Percentiles rank a stretch among this genome's conserved stretches.
These are phyloP conservation scores for Hirtodrosophila histrioides DNA, from an alignment of 2,888 invertebrate species.

Conservation along the genomic window DNA sequence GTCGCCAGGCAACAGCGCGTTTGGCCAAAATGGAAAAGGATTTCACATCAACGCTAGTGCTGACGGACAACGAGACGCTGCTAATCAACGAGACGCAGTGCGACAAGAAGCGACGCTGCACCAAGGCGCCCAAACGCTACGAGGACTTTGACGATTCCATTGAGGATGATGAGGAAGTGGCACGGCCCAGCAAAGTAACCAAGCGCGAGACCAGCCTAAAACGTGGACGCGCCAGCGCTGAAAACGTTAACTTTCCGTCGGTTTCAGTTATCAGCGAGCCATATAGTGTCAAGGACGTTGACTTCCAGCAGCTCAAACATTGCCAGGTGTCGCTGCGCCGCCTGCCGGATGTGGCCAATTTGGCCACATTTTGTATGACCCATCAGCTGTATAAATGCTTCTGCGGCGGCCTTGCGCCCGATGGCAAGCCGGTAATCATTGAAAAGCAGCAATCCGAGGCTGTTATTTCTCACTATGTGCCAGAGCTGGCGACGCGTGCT, in stretches of 20 bases:
- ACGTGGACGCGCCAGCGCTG: slow-evolving; percentile 5
- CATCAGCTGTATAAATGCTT: slow-evolving; percentile 88
- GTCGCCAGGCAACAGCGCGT: slow-evolving; percentile 84
- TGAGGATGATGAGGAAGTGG: slow-evolving; percentile 67
- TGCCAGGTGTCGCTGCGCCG: slow-evolving; percentile 78
- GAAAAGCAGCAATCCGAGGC: slow-evolving; percentile 71
- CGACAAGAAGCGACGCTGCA: slow-evolving; percentile 85
- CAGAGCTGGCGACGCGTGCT: slow-evolving; percentile 59
- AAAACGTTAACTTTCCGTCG: background rate
- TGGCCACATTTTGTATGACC: slow-evolving; percentile 88
- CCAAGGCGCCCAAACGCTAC: slow-evolving; percentile 87
- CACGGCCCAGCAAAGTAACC: slow-evolving; percentile 15
- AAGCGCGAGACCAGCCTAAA: slow-evolving; percentile 32
- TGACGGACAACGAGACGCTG: slow-evolving; percentile 88
- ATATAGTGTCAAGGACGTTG: slow-evolving; percentile 65
- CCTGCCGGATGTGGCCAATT: slow-evolving; percentile 82
- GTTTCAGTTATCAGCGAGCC: slow-evolving; percentile 39
- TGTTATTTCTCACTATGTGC: slow-evolving; percentile 42
- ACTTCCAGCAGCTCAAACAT: slow-evolving; percentile 74
- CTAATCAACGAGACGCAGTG: slow-evolving; percentile 86
- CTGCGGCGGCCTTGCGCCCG: slow-evolving; percentile 85
- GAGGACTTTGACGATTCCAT: slow-evolving; percentile 84
- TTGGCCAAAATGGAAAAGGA: slow-evolving; percentile 89
- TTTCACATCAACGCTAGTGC: slow-evolving; percentile 89
- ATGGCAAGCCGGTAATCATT: slow-evolving; percentile 79